Evolutionary conservation across 2,888 invertebrate genomes (phyloP), one percentile per base, ranked within the genome.

Genomic region (Iphiclides podalirius): DNA sequence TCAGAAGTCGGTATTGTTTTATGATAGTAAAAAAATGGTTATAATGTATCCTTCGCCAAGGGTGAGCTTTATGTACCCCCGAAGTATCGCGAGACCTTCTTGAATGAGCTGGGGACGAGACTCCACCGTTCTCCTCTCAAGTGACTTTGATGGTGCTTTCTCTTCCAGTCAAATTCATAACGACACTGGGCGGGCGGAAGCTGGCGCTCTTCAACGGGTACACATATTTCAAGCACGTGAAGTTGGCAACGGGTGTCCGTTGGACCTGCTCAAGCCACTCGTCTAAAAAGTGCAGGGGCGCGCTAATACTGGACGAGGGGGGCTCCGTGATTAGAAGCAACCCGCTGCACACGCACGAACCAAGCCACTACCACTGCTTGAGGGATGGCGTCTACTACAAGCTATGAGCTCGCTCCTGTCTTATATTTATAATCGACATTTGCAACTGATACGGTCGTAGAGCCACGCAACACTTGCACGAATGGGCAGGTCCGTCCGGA

Each of bases 231-330:
- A 54, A 51, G 13, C 43, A 52, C 4, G 39, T 17, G 1, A 13
- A 34, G 6, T 31, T 47, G 14, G 57, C 53, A 33, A 14, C 11
- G n/a, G 54, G 59, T 4, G 20, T 37, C 0, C 52, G 54, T 6
- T 58, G 54, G 56, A 48, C 49, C 11, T 61, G 61, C 26, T 52
- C 52, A 15, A 39, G 52, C 9, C 42, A 52, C 15, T 12, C 33
- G 9, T 64, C 64, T 1, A 55, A 37, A 40, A 59, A 42, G 11
- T 65, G 64, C 44, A 40, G 45, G 6, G 61, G 62, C 1, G 57
- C 47, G 6, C 9, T 65, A 4, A 26, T 59, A 1, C 20, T 64
- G 35, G 34, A 38, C 1, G 34, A 38, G 1, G 4, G 15, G 1
- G 61, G 61, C 8, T 15, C 28, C 2, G 28, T 63, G 1, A 49